phyloP scores from a whole-genome alignment of 1,140 invertebrate genomes.

The Aphis craccivora region DNA sequence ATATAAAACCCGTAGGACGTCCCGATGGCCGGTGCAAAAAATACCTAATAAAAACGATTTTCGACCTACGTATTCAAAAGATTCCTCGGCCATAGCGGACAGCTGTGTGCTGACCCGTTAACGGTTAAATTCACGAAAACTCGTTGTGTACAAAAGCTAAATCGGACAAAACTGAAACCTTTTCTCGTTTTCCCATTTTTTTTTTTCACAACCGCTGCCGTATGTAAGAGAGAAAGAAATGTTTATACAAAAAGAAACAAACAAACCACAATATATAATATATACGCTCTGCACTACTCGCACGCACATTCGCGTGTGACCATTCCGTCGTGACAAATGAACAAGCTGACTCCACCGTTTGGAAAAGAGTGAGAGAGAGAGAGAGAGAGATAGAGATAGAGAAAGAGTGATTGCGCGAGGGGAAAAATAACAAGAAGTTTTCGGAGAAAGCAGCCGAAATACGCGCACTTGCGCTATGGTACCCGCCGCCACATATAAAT shows the following conservation, averaged over 20 bases:
- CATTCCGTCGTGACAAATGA: constrained; percentile 49
- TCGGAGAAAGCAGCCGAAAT: not conserved
- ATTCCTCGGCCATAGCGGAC: constrained; percentile 18
- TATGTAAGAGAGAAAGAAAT: not conserved
- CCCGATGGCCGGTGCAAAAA: not conserved
- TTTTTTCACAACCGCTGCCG: not conserved
- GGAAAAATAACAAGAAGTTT: not conserved
- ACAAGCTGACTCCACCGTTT: constrained; percentile 29
- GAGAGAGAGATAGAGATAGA: too few relatives aligned
- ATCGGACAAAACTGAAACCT: constrained; percentile 32
- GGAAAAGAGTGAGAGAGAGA: not conserved
- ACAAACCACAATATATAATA: not conserved
- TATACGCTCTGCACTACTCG: not conserved
- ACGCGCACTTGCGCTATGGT: not conserved
- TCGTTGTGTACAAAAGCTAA: constrained; percentile 28
- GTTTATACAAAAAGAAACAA: not conserved
- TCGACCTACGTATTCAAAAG: constrained; percentile 21
- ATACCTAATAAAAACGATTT: not conserved
- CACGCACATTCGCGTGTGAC: constrained; percentile 53
- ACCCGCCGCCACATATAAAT: not conserved
- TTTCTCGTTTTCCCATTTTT: not conserved
- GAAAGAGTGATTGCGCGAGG: too few relatives aligned
- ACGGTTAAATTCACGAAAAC: constrained; percentile 49
- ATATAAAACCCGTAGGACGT: not conserved
- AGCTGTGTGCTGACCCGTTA: constrained; percentile 43